phyloP scores from a whole-genome alignment of 2,888 invertebrate genomes.

The Campoplex nolae region DNA sequence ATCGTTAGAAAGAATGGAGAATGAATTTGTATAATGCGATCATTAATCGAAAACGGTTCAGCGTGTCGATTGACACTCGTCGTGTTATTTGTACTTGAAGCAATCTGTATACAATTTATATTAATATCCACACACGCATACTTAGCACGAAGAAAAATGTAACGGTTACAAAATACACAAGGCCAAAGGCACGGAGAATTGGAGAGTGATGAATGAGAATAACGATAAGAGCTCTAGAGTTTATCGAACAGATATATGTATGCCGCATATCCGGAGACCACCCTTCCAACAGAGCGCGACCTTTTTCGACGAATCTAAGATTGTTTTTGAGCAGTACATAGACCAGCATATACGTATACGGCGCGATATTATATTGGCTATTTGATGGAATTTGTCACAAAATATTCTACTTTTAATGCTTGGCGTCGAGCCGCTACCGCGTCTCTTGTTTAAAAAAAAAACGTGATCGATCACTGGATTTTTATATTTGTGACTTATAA shows the following conservation, averaged over 20 bases:
- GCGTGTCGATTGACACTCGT: constrained; percentile 50
- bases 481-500: too few species aligned
- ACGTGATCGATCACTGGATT: too few species aligned
- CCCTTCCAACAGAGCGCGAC: constrained; percentile 21
- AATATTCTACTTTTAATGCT: background rate
- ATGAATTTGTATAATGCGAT: background rate
- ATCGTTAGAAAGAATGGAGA: background rate
- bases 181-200: background rate
- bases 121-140: constrained; percentile 10
- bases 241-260: constrained; percentile 46
- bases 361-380: too few species aligned
- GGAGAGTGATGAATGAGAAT: constrained; percentile 51
- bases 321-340: background rate
- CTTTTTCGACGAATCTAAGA: background rate
- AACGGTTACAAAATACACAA: background rate
- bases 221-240: constrained; percentile 54
- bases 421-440: too few species aligned
- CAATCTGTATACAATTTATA: constrained; percentile 14
- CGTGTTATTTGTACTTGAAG: background rate
- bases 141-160: constrained; percentile 29
- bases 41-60: constrained; percentile 11
- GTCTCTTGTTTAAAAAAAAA: too few species aligned
- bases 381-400: background rate
- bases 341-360: background rate
- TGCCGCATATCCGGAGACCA: constrained; percentile 30